Percentiles rank a stretch among this genome's conserved stretches.
Evolutionary conservation across 2,113 vertebrate species (phyloP).

Genomic region (Uria lomvia): DNA sequence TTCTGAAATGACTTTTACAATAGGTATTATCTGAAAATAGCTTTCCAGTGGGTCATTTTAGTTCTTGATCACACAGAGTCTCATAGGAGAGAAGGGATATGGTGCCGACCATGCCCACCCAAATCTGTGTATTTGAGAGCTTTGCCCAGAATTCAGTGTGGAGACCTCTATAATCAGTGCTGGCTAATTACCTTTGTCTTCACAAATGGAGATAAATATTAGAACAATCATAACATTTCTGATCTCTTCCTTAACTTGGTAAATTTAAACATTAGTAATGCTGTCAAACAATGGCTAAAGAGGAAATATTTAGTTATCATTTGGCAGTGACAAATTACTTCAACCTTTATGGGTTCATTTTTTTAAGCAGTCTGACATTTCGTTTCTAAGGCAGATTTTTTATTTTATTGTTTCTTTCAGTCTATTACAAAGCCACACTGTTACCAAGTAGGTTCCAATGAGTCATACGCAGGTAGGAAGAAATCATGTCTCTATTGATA

Average conservation of each 20-base stretch:
- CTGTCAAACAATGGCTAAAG: neutral
- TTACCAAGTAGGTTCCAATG: neutral
- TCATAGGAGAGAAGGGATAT: neutral
- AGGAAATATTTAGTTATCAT: constrained; percentile 15
- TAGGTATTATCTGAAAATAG: neutral
- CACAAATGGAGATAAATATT: neutral
- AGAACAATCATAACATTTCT: neutral
- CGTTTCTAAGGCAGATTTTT: neutral
- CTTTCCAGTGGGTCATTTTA: neutral
- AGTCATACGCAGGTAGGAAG: constrained; percentile 22
- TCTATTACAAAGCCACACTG: neutral
- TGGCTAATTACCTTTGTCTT: neutral
- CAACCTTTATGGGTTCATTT: neutral
- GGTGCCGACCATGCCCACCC: neutral
- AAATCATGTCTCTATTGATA: constrained; percentile 4
- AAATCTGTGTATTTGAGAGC: neutral
- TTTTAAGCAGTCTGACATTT: constrained; percentile 27
- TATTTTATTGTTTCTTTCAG: constrained; percentile 7
- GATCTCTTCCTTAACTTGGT: neutral
- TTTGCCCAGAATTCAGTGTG: neutral
- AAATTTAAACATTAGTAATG: neutral
- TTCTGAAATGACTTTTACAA: neutral
- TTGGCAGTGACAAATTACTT: constrained; percentile 37
- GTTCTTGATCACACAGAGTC: neutral
- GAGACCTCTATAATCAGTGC: neutral